phyloP scores from a whole-genome alignment of 2,113 vertebrate genomes.

The Macrotus californicus region DNA sequence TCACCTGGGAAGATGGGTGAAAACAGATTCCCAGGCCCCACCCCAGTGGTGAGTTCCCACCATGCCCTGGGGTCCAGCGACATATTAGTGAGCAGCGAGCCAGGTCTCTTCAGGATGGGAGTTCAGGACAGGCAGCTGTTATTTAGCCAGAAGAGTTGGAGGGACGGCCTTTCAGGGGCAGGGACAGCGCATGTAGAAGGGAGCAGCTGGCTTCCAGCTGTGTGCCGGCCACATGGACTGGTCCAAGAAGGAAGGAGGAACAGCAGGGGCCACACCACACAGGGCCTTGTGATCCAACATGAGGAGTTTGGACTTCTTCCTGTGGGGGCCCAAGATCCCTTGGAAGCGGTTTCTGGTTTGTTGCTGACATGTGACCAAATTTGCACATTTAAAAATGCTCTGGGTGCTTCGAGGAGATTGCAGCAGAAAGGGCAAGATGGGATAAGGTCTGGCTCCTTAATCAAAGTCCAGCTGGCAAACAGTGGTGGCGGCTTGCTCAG shows the following conservation, averaged over 20 bases:
- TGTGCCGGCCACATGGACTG: rapidly evolving
- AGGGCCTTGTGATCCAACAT: too few species aligned
- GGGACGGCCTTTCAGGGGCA: background rate
- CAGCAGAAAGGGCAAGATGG: background rate
- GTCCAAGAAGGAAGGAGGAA: rapidly evolving
- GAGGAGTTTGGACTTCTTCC: background rate
- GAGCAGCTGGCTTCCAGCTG: rapidly evolving
- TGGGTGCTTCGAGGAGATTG: background rate
- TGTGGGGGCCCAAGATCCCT: rapidly evolving
- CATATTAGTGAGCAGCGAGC: rapidly evolving
- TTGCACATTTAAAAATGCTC: background rate
- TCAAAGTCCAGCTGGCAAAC: background rate
- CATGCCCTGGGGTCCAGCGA: background rate
- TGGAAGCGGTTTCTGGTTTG: background rate
- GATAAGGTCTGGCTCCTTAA: background rate
- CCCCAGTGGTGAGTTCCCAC: background rate
- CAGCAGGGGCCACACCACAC: background rate
- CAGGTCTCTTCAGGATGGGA: background rate
- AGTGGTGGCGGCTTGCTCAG: background rate
- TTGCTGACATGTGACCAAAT: background rate
- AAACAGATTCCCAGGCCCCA: background rate
- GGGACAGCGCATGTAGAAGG: rapidly evolving
- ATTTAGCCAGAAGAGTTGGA: background rate
- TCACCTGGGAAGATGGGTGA: background rate
- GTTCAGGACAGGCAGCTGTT: background rate